A percentile compares a stretch with the other conserved stretches of the same genome.
Evolutionary conservation across 2,113 vertebrate species (phyloP).

Genomic region (Corythornis madagascariensis): DNA sequence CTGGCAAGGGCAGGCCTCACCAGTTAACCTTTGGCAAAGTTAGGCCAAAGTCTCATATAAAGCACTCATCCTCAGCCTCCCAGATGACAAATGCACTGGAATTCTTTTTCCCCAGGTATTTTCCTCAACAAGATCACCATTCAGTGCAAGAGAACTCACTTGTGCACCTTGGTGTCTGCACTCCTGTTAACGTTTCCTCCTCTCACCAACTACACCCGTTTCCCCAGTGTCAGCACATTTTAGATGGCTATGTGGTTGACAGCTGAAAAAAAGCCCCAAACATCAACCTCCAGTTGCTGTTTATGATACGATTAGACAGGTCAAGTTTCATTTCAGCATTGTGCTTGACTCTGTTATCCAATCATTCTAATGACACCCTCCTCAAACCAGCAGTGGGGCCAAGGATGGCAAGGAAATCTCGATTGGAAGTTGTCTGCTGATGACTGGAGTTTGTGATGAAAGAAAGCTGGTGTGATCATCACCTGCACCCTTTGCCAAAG

Average conservation of each 20-base stretch:
- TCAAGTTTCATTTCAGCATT: constrained; percentile 33
- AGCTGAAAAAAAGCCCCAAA: background rate
- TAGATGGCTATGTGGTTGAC: background rate
- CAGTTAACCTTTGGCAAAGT: background rate
- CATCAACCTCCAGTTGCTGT: background rate
- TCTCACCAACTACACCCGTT: background rate
- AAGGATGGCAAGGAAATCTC: constrained; percentile 43
- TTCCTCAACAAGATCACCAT: background rate
- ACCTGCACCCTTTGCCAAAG: background rate
- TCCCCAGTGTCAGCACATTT: background rate
- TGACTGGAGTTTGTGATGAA: constrained; percentile 48
- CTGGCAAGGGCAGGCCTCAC: background rate
- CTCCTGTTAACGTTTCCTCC: background rate
- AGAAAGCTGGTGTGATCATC: background rate
- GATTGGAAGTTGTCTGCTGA: constrained; percentile 53
- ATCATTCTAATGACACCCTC: constrained; percentile 56
- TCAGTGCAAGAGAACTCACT: background rate
- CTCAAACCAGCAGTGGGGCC: constrained; percentile 10
- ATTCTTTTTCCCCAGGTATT: background rate
- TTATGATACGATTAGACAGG: constrained; percentile 4
- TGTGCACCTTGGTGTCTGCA: background rate
- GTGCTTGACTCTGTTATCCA: constrained; percentile 36
- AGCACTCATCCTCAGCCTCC: background rate
- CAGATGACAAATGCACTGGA: background rate
- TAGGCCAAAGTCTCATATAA: background rate